These are phyloP conservation scores for Cyclura pinguis DNA, from an alignment of 2,797 vertebrate genomes.

Conservation along the genomic window DNA sequence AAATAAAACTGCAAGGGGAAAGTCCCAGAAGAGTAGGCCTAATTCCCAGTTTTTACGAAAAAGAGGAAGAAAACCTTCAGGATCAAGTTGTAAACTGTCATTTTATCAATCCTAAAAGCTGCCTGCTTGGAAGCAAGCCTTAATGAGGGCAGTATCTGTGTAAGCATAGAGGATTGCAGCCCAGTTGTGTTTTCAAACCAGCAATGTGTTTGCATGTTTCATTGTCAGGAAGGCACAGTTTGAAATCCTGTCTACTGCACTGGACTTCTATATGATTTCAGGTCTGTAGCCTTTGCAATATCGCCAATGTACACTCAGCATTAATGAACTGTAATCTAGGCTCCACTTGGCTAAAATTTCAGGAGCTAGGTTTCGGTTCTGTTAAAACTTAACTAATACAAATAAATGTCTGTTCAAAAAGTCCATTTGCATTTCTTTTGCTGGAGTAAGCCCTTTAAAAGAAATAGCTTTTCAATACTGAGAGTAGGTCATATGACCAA, in stretches of 20 bases:
- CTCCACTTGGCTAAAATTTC: neutral
- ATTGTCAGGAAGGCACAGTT: neutral
- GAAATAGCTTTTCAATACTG: neutral
- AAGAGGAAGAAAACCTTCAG: neutral
- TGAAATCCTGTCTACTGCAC: neutral
- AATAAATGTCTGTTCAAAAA: neutral
- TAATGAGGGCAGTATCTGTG: neutral
- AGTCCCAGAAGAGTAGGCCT: neutral
- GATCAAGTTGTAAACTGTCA: neutral
- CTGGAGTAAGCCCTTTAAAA: neutral
- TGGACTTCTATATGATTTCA: neutral
- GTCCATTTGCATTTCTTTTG: neutral
- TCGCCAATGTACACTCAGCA: neutral
- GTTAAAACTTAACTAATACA: slow-evolving; percentile 34
- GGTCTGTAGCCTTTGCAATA: neutral
- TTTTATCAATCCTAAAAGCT: neutral
- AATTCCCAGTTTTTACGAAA: neutral
- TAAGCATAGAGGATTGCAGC: neutral
- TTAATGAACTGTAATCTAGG: neutral
- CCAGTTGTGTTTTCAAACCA: neutral
- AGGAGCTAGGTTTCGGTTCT: neutral
- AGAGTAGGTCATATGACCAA: neutral
- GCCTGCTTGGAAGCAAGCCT: neutral
- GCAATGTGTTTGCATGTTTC: neutral
- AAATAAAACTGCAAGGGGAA: neutral